Evolutionary conservation across 1,140 invertebrate genomes (phyloP).

Genomic region (Scylla paramamosain): DNA sequence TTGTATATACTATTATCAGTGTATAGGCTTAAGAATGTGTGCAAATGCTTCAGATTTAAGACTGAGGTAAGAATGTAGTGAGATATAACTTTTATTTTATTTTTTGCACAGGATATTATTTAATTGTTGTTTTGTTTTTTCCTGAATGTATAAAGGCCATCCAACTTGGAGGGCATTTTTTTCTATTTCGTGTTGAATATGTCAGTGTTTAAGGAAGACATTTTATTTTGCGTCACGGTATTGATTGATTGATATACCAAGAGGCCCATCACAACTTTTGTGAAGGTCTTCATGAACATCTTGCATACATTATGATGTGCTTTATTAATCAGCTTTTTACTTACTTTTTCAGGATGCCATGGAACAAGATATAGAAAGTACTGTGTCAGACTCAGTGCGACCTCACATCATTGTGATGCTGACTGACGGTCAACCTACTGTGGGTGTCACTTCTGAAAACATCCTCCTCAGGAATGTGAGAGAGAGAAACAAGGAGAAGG

Average conservation of each 20-base stretch:
- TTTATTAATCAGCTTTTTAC: background rate
- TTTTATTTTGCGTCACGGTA: too few relatives aligned
- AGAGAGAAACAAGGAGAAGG: conserved; percentile 72
- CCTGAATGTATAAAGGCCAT: background rate
- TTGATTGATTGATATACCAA: background rate
- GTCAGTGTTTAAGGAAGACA: background rate
- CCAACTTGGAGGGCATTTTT: background rate
- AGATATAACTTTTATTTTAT: background rate
- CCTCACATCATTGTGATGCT: conserved; percentile 84
- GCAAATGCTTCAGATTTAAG: background rate
- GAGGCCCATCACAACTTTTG: background rate
- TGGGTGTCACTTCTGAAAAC: conserved; percentile 82
- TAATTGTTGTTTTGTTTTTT: too few relatives aligned
- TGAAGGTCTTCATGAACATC: background rate
- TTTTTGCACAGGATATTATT: too few relatives aligned
- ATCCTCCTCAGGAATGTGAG: conserved; percentile 82
- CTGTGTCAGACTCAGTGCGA: conserved; percentile 52
- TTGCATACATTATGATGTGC: background rate
- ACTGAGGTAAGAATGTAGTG: background rate
- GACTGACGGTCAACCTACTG: conserved; percentile 87
- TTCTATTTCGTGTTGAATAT: background rate
- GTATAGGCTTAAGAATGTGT: background rate
- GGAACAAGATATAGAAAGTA: conserved; percentile 60
- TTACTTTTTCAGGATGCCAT: conserved; percentile 79
- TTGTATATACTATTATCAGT: background rate